phyloP scores from a whole-genome alignment of 2,888 invertebrate genomes.

The Polydrusus pterygomalis region DNA sequence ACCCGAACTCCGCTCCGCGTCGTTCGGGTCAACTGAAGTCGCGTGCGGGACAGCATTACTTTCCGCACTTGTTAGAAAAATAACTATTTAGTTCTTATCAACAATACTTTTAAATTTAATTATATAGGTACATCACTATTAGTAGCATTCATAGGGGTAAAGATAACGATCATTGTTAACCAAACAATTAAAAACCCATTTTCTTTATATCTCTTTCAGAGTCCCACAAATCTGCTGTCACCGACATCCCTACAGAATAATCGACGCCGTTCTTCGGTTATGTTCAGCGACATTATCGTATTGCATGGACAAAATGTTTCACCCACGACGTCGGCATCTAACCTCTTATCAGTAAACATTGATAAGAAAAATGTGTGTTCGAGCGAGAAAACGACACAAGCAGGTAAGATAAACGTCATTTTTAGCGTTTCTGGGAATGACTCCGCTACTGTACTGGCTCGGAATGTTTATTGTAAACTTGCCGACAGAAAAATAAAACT shows the following conservation, averaged over 20 bases:
- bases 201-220: constrained; percentile 68
- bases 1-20: too few relatives aligned
- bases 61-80: too few relatives aligned
- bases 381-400: constrained; percentile 93
- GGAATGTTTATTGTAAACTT: not conserved
- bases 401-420: constrained; percentile 72
- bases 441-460: not conserved
- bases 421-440: constrained; percentile 21
- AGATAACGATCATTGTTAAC: too few relatives aligned
- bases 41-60: too few relatives aligned
- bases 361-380: constrained; percentile 82
- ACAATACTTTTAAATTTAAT: too few relatives aligned
- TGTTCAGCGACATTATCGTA: constrained; percentile 91
- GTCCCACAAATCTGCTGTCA: constrained; percentile 82
- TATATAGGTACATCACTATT: too few relatives aligned
- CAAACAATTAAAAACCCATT: constrained; percentile 5
- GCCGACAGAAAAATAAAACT: too few relatives aligned
- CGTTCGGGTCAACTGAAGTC: too few relatives aligned
- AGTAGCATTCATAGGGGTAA: too few relatives aligned
- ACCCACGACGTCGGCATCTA: constrained; percentile 66
- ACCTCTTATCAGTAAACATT: constrained; percentile 65
- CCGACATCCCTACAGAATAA: constrained; percentile 83
- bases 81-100: too few relatives aligned
- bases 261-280: constrained; percentile 87
- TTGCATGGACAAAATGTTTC: constrained; percentile 77